Evolutionary conservation across 2,888 invertebrate genomes (phyloP).

Genomic region (Endotricha flammealis): DNA sequence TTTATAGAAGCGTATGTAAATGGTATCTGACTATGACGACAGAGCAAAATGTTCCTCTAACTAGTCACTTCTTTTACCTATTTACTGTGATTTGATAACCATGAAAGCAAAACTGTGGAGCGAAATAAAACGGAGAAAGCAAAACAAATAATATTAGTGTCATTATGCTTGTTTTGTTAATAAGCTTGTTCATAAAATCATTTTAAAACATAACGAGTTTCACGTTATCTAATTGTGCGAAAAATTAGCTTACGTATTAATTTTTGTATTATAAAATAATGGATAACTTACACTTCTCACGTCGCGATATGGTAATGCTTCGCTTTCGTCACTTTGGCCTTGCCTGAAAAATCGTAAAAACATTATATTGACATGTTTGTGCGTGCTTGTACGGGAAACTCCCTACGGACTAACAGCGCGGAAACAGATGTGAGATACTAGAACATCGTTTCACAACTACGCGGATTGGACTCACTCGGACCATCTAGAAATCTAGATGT

Average conservation of each 20-base stretch:
- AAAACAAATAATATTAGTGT: slow-evolving; percentile 4
- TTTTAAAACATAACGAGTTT: no score
- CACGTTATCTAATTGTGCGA: no score
- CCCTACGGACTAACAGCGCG: no score
- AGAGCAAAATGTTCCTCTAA: neutral
- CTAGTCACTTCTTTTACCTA: neutral
- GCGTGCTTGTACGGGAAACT: no score
- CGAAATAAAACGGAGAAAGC: neutral
- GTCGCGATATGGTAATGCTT: slow-evolving; percentile 88
- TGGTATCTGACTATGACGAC: neutral
- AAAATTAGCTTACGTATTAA: no score
- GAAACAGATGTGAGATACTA: no score
- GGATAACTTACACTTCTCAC: slow-evolving; percentile 88
- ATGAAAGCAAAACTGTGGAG: neutral
- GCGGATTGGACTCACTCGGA: no score
- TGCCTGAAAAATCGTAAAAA: slow-evolving; percentile 82
- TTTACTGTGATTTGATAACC: neutral
- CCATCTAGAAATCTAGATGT: no score
- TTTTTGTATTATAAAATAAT: slow-evolving; percentile 12
- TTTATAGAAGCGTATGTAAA: neutral
- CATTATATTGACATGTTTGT: no score
- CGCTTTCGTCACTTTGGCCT: slow-evolving; percentile 94
- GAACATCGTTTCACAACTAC: no score
- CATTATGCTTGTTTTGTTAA: no score
- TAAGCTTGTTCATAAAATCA: slow-evolving; percentile 22